Evolutionary conservation across 2,888 invertebrate genomes (phyloP), one percentile per base, ranked within the genome.

Genomic region (Cataglyphis rosenhaueri): DNA sequence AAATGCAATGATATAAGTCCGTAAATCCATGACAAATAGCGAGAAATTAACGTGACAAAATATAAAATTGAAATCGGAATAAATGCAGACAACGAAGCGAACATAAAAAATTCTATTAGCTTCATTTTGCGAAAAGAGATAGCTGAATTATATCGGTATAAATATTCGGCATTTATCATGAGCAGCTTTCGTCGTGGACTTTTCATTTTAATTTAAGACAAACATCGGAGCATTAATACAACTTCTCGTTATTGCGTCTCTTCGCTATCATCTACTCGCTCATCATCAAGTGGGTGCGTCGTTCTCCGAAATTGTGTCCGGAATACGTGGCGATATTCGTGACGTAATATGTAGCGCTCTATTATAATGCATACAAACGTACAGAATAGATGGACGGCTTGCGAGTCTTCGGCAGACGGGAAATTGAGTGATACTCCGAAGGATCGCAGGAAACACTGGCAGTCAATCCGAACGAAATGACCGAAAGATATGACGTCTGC

Each of bases 281-380:
- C 81, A 81, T 82, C 84, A 82, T 79, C 86, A 73, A 57, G 32
- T 64, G 65, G 82, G 52, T 76, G 44, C 44, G 15, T 81, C 84
- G 35, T 81, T 73, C 70, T 25, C 75, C 9, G 57, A 74, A 70
- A 64, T 62, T 64, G 81, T 55, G 82, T 44, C 25, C 52, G 70
- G 74, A 81, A 81, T 62, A 74, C 48, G 44, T 10, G 25, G 48
- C 21, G n/a, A 57, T 68, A 57, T 65, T 73, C 35, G 64, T n/a
- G n/a, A 38, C 75, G 79, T 82, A 83, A 86, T 83, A 78, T 44
- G 78, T 62, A 62, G 65, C 81, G 66, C 25, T 32, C 71, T 57
- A 78, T 83, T 86, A 84, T 83, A 87, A 87, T 87, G 84, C 88
- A 83, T 79, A 79, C 65, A 65, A 88, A 74, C 68, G 76, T 64